Base-by-base conservation (phyloP, 2,888 invertebrate genomes). In the Odontocolon sp. region DNA sequence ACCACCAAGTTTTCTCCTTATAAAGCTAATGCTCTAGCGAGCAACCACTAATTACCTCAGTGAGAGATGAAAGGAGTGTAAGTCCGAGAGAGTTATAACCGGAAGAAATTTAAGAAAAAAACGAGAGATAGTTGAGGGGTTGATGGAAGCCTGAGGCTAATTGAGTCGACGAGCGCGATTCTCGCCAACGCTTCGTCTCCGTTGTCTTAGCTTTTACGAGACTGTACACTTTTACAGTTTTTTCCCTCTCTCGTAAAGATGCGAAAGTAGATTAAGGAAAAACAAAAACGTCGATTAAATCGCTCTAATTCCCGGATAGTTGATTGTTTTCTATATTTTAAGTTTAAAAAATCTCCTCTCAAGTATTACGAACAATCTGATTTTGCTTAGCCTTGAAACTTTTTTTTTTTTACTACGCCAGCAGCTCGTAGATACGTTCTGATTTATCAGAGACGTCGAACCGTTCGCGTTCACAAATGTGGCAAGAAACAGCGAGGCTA, bases 31-130 rank as follows among this genome's bases (percentile, higher is more conserved):
- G 33, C 38, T 42, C 26, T 33, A 42, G 42, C 16, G 45, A 23
- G 52, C 63, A 69, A 64, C 69, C 75, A 52, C 69, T 75, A 75
- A 75, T 75, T 75, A 75, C 75, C 42, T 69, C 57, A 57, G 36
- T 47, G 47, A 42, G 57, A 64, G 69, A 69, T 52, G 69, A 57
- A 69, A 57, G 64, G n/a, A 74, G 54, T 14, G 68, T 11, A 56
- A 68, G 69, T 42, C 40, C n/a, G 33, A 40, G 57, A 52, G 64
- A 74, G 63, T 38, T 56, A 63, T 61, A 68, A 68, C 45, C 61
- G 67, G 23, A 16, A 36, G 11, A 61, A 56, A 68, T 74, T 61
- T 74, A 38, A 68, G 61, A 74, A 47, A 68, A 63, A 38, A 56
- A 59, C 26, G 54, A 45, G 59, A 45, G 21, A 21, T 36, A 26